phyloP scores from a whole-genome alignment of 1,140 invertebrate genomes.

The Phortica variegata region DNA sequence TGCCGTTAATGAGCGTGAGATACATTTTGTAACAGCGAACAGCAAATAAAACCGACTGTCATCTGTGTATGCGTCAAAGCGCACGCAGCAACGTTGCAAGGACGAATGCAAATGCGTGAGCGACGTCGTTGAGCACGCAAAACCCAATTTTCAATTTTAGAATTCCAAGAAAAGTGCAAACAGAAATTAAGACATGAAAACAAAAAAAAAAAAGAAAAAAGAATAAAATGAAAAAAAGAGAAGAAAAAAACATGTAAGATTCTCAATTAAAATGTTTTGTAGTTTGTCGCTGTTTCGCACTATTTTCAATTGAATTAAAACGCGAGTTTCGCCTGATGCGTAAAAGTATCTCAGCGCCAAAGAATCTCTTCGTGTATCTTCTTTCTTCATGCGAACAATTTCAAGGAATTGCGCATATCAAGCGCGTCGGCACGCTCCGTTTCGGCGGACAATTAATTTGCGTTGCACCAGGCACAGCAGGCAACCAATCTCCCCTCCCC shows the following conservation, averaged over 20 bases:
- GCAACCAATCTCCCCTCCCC: too few relatives aligned
- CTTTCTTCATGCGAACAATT: slow-evolving; percentile 56
- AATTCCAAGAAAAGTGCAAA: slow-evolving; percentile 39
- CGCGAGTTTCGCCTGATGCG: slow-evolving; percentile 17
- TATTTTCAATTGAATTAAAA: slow-evolving; percentile 55
- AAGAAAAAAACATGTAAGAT: slow-evolving; percentile 13
- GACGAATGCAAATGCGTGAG: too few relatives aligned
- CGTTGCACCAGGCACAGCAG: slow-evolving; percentile 35
- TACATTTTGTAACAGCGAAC: too few relatives aligned
- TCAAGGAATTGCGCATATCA: slow-evolving; percentile 58
- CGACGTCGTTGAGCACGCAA: slow-evolving; percentile 1
- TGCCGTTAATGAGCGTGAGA: too few relatives aligned
- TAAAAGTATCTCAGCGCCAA: too few relatives aligned
- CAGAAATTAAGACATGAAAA: too few relatives aligned
- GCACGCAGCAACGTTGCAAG: too few relatives aligned
- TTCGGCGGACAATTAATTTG: slow-evolving; percentile 57
- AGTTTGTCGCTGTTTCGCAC: slow-evolving; percentile 37
- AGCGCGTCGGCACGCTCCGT: slow-evolving; percentile 57
- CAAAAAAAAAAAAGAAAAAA: too few relatives aligned
- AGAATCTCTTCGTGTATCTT: slow-evolving; percentile 7
- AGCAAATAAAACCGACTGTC: too few relatives aligned
- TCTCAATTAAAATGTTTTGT: slow-evolving; percentile 47
- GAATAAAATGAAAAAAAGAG: too few relatives aligned
- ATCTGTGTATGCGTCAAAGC: too few relatives aligned
- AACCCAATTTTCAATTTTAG: slow-evolving; percentile 55